Percentiles rank a stretch among this genome's conserved stretches.
These are phyloP conservation scores for Hemithea aestivaria DNA, from an alignment of 2,888 invertebrate species.

Conservation along the genomic window DNA sequence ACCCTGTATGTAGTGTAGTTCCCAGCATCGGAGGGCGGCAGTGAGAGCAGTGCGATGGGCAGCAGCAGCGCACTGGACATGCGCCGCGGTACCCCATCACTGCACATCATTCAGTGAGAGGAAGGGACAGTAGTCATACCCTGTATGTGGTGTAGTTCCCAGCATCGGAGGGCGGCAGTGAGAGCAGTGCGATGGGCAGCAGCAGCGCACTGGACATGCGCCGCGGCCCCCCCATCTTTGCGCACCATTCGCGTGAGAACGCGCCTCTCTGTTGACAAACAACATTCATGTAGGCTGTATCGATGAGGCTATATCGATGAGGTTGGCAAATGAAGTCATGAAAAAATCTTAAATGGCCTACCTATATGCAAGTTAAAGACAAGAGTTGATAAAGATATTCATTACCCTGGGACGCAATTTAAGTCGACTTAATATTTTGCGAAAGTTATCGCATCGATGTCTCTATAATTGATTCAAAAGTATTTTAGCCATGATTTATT, in stretches of 20 bases:
- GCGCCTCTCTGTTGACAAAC: slow-evolving; percentile 42
- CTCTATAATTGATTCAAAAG: too few species aligned
- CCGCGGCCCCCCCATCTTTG: slow-evolving; percentile 73
- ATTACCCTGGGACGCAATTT: too few species aligned
- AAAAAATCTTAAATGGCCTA: too few species aligned
- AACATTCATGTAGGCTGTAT: neutral
- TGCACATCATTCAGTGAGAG: too few species aligned
- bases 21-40: slow-evolving; percentile 55
- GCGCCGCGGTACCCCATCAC: slow-evolving; percentile 70
- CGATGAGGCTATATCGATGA: too few species aligned
- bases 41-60: slow-evolving; percentile 66
- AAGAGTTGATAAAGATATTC: too few species aligned
- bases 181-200: slow-evolving; percentile 68
- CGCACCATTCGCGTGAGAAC: slow-evolving; percentile 67
- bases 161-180: slow-evolving; percentile 58
- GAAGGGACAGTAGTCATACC: slow-evolving; percentile 34
- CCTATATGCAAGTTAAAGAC: too few species aligned
- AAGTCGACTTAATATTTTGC: too few species aligned
- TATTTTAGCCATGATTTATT: too few species aligned
- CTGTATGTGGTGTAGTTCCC: slow-evolving; percentile 62
- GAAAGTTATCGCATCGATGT: too few species aligned
- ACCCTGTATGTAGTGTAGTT: slow-evolving; percentile 67
- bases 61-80: slow-evolving; percentile 75
- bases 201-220: slow-evolving; percentile 76
- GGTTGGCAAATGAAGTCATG: too few species aligned